Base-by-base conservation (phyloP, 2,797 vertebrate species). In the Cirrhinus molitorella region DNA sequence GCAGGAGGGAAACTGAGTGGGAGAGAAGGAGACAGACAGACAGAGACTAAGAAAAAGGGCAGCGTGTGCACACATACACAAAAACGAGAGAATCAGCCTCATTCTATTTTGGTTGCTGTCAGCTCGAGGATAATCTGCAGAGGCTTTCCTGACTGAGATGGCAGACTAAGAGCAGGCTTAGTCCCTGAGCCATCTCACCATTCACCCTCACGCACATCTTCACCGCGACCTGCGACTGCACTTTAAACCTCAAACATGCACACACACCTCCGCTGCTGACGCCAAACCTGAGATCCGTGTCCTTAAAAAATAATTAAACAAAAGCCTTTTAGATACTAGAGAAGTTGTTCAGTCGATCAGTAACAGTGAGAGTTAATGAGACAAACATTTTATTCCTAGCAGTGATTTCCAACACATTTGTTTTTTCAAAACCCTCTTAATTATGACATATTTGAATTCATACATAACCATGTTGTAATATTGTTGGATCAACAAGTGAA, bases 1-100 rank as follows among this genome's bases (percentile, higher is more conserved):
- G 77, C 79, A 71, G 79, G 65, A 55, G 45, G 40, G 43, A 78
- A 79, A 57, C 67, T 43, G 74, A 81, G 78, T 59, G 80, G 85
- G 40, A 79, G 88, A 90, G 91, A 89, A 89, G 83, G 61, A 90
- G 87, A 88, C 87, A 81, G 88, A 85, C 87, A 11, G 79, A 85
- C 86, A 11, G 79, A 85, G 78, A 74, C 82, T 12, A 63, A 87
- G 88, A 79, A 85, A 90, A 88, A 70, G 79, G 73, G 79, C 81
- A 66, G 76, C 40, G 43, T 66, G 87, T 31, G 76, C 67, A 70
- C 55, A 76, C 82, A 80, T 61, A 73, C 67, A 88, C 85, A 85
- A 84, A 88, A 79, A 57, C 61, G 31, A 70, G 61, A 78, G 79
- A 89, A 85, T 75, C 85, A 53, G 71, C 76, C 80, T 66, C 66